Evolutionary conservation across 2,113 vertebrate genomes (phyloP).

Genomic region (Sigmodon hispidus): DNA sequence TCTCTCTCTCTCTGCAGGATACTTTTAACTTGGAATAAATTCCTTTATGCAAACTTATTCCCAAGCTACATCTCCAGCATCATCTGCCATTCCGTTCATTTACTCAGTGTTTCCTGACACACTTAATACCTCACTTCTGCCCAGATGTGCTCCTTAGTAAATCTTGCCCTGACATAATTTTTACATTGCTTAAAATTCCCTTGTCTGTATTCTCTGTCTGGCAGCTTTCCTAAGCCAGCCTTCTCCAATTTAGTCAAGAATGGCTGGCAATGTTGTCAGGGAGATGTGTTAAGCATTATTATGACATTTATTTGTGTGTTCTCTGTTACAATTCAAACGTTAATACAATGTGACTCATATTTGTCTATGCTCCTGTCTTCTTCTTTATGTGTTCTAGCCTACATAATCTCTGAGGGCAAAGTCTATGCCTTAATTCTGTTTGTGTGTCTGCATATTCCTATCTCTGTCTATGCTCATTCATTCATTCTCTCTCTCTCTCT

Average conservation of each 20-base stretch:
- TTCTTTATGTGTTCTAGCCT: not conserved
- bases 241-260: slow-evolving; percentile 36
- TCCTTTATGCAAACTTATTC: not conserved
- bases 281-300: not conserved
- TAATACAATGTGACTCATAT: not conserved
- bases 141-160: not conserved
- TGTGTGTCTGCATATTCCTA: not conserved
- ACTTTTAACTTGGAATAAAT: not conserved
- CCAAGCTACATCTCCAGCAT: not conserved
- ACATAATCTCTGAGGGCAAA: slow-evolving; percentile 10
- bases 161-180: not conserved
- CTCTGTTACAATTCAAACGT: not conserved
- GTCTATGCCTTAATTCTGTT: not conserved
- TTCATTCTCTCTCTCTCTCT: not conserved
- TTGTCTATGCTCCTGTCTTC: not conserved
- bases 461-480: not conserved
- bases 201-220: not conserved
- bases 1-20: not conserved
- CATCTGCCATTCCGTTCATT: not conserved
- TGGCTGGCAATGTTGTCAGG: not conserved
- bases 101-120: not conserved
- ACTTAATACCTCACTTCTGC: not conserved
- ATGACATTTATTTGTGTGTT: not conserved
- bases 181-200: not conserved
- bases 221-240: not conserved